Conservation (phyloP, 2,888 invertebrate genomes). For the Himalopsyche anomala region DNA sequence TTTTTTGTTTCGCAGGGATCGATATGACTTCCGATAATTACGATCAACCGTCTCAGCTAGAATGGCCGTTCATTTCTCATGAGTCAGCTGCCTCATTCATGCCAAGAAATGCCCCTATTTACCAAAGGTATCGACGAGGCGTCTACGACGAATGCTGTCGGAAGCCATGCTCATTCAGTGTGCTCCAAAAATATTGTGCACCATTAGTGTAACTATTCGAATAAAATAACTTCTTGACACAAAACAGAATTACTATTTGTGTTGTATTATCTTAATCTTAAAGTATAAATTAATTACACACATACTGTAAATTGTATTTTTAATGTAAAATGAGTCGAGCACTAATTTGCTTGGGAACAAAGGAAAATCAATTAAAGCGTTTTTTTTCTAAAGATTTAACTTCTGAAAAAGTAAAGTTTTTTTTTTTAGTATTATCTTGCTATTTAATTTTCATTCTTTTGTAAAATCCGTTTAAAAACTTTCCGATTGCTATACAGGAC, state of each 20-base stretch:
- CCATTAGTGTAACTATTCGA: neutral
- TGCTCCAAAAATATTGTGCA: constrained; percentile 70
- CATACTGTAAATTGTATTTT: too few relatives aligned
- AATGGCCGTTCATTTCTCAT: constrained; percentile 52
- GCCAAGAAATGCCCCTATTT: constrained; percentile 44
- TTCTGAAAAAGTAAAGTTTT: too few relatives aligned
- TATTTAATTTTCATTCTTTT: too few relatives aligned
- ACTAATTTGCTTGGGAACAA: too few relatives aligned
- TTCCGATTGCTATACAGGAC: too few relatives aligned
- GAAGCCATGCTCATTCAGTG: constrained; percentile 70
- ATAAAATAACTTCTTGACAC: neutral
- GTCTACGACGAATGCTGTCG: constrained; percentile 73
- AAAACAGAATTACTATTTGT: neutral
- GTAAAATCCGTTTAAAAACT: too few relatives aligned
- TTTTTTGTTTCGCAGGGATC: too few relatives aligned
- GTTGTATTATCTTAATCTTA: neutral
- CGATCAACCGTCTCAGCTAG: constrained; percentile 47
- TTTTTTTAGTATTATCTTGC: too few relatives aligned
- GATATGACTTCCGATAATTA: constrained; percentile 45
- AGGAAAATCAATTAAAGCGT: too few relatives aligned
- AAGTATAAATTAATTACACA: too few relatives aligned
- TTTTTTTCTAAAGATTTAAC: too few relatives aligned
- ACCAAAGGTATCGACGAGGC: constrained; percentile 67
- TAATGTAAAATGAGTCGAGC: too few relatives aligned
- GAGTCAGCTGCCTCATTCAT: constrained; percentile 44